Base-by-base conservation (phyloP, 1,140 invertebrate species). In the Drosophila gunungcola region DNA sequence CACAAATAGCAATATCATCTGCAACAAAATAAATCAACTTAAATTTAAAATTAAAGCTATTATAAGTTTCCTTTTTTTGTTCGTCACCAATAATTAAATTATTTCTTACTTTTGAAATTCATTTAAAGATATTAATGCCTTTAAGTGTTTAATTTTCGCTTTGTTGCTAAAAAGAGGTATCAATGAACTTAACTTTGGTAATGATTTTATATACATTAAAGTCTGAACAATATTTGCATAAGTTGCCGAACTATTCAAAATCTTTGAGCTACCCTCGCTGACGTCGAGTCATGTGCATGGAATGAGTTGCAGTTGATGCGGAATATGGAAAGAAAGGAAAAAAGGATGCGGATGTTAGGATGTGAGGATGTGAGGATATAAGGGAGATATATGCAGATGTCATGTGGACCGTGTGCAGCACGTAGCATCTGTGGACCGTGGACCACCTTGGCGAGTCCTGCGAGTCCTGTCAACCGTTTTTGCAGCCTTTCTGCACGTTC, bases 351-450 rank as follows among this genome's bases (percentile, higher is more conserved):
- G 63, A 57, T 48, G 32, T 56, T 34, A 32, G 46, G 25, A 46
- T 46, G 11, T 27, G 34, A 32, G 29, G 5, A 32, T 16, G 9
- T 11, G 60, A 43, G 29, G 5, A 32, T 16, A 6, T 11, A 46
- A 43, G 38, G 49, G 42, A 56, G 52, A 57, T 70, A 63, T 67
- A 70, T 85, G 82, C 78, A 78, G 73, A 69, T 67, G 68, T 78
- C 73, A 69, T 86, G 57, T 78, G 74, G 77, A 80, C 73, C 82
- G 73, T 81, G 61, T 85, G 82, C 73, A 74, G 57, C 82, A 86
- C 82, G 83, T 85, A 64, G 58, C 57, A 56, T 62, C 49, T 53
- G 42, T 5, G 57, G 39, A 39, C 60, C 38, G 53, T 65, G 52
- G 73, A 67, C 73, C 73, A 76, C 72, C 73, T 76, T 67, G 73